Evolutionary conservation across 2,888 invertebrate species (phyloP).

Genomic region (Melangyna quadrimaculata): DNA sequence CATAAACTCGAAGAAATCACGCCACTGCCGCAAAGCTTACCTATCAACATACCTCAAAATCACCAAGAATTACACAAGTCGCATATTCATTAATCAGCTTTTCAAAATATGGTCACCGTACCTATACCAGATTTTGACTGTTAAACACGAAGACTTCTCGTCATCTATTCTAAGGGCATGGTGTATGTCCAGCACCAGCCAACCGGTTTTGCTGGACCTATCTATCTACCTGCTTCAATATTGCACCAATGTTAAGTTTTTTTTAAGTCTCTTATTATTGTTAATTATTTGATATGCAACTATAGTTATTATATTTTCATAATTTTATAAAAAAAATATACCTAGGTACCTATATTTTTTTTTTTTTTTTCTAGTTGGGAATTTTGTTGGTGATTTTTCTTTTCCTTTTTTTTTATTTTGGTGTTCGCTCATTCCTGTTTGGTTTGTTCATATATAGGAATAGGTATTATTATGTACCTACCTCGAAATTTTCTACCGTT

Average conservation of each 20-base stretch:
- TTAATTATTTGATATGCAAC: not conserved
- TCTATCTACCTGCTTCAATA: not conserved
- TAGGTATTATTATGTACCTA: not conserved
- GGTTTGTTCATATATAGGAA: not conserved
- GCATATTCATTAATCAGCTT: not conserved
- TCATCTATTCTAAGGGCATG: not conserved
- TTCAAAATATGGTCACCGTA: not conserved
- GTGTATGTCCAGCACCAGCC: not conserved
- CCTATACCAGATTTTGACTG: not conserved
- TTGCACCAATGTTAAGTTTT: not conserved
- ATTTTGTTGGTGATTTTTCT: not conserved
- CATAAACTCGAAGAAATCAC: no score
- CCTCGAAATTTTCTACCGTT: not conserved
- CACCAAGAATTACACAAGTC: no score
- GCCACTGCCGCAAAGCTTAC: no score
- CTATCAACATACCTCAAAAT: no score
- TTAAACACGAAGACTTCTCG: not conserved
- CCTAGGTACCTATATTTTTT: no score
- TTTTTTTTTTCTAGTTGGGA: not conserved
- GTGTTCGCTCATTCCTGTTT: not conserved
- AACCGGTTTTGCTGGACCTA: not conserved
- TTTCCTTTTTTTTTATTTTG: not conserved
- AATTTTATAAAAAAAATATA: not conserved
- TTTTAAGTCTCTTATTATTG: not conserved
- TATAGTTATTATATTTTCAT: not conserved